Conservation (phyloP, 2,888 invertebrate species). For the Diarsia dahlii region DNA sequence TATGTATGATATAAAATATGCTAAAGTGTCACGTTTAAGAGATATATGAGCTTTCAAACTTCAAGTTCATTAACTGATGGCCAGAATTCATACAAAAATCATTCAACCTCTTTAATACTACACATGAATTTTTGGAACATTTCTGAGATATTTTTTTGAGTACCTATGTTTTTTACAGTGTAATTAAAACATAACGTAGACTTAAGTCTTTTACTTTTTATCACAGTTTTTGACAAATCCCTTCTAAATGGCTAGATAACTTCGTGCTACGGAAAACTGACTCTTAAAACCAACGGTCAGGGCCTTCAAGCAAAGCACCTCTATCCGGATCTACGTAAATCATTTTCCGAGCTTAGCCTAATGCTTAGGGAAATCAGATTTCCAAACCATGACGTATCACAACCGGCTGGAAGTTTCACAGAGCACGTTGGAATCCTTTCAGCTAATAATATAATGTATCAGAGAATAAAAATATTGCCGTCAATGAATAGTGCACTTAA, state of each 20-base stretch:
- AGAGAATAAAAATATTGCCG: neutral
- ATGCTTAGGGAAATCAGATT: constrained; percentile 43
- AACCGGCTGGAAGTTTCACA: neutral
- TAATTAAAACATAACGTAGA: too few species aligned
- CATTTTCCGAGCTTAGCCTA: constrained; percentile 13
- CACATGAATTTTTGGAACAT: neutral
- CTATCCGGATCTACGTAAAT: neutral
- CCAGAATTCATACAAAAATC: too few species aligned
- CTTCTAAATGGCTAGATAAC: neutral
- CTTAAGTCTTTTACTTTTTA: too few species aligned
- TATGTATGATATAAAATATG: too few species aligned
- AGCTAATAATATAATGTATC: neutral
- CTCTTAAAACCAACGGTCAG: neutral
- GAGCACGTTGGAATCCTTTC: neutral
- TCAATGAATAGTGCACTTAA: neutral
- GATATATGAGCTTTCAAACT: too few species aligned
- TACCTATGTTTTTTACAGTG: too few species aligned
- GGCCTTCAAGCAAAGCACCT: neutral
- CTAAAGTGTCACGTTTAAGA: too few species aligned
- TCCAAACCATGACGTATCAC: constrained; percentile 20
- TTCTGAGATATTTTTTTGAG: too few species aligned
- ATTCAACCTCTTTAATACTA: neutral
- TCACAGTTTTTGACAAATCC: neutral
- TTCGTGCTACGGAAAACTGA: neutral
- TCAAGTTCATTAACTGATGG: too few species aligned